Conservation (phyloP, 30 jellyfish, hydroid and myxozoan genomes). For the Turritopsis dohrnii region DNA sequence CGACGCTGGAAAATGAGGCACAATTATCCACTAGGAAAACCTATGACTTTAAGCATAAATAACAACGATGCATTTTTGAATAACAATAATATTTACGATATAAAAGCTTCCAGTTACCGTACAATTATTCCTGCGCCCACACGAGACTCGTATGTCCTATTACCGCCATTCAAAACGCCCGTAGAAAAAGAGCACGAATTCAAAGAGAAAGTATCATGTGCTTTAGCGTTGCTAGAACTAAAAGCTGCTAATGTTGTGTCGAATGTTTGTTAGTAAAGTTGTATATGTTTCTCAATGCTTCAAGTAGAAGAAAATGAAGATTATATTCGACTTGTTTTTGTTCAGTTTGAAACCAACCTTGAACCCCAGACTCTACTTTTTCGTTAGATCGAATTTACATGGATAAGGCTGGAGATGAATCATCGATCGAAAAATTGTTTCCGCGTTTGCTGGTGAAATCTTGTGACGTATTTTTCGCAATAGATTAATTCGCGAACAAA, state of each 20-base stretch:
- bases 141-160: neutral
- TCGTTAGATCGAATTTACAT: too few relatives aligned
- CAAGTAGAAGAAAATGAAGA: too few relatives aligned
- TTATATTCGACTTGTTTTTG: too few relatives aligned
- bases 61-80: neutral
- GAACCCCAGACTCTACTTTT: too few relatives aligned
- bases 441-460: too few relatives aligned
- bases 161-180: neutral
- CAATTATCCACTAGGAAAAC: conserved; percentile 19
- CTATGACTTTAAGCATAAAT: neutral
- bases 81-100: neutral
- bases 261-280: neutral
- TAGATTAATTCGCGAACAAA: too few relatives aligned
- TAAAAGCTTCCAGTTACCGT: neutral
- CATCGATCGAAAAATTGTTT: too few relatives aligned
- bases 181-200: conserved; percentile 78
- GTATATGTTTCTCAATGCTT: neutral
- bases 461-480: too few relatives aligned
- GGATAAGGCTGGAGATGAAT: too few relatives aligned
- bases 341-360: too few relatives aligned
- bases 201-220: conserved; percentile 72
- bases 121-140: neutral
- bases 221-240: conserved; percentile 70
- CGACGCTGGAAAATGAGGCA: conserved; percentile 63
- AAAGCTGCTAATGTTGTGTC: conserved; percentile 44